Conservation (phyloP, 2,888 invertebrate genomes). For the Escarpia spicata region DNA sequence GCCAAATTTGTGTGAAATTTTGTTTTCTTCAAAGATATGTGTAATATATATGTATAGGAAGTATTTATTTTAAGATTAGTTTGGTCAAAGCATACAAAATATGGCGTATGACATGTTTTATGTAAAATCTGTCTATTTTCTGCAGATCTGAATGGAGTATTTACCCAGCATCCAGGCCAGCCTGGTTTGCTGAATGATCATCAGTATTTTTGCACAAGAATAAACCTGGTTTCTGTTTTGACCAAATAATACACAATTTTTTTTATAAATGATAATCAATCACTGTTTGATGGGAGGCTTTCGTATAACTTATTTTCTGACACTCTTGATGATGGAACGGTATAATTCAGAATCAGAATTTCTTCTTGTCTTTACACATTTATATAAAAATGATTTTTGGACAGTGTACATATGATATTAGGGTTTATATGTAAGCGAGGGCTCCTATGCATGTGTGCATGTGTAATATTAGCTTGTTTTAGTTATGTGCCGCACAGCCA, state of each 20-base stretch:
- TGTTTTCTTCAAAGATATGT: not conserved
- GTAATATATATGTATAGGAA: not conserved
- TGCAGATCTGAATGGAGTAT: not conserved
- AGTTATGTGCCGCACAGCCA: not conserved
- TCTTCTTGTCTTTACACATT: not conserved
- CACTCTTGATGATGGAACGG: not conserved
- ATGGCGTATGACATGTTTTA: not conserved
- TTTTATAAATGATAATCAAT: not conserved
- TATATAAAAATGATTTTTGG: not conserved
- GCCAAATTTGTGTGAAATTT: not conserved
- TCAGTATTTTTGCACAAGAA: slow-evolving; percentile 16
- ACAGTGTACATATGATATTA: not conserved
- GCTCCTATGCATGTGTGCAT: not conserved
- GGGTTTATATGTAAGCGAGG: not conserved
- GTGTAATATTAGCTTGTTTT: not conserved
- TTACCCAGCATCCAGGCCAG: not conserved
- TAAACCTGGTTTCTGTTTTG: not conserved
- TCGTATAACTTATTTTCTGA: not conserved
- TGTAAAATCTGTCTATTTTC: not conserved
- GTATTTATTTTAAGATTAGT: not conserved
- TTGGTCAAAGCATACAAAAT: not conserved
- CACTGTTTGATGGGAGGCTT: not conserved
- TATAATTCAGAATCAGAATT: not conserved
- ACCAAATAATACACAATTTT: not conserved
- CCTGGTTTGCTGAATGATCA: not conserved